These are phyloP conservation scores for Ctenochaetus hawaiiensis DNA, from an alignment of 2,797 vertebrate species.

Conservation along the genomic window DNA sequence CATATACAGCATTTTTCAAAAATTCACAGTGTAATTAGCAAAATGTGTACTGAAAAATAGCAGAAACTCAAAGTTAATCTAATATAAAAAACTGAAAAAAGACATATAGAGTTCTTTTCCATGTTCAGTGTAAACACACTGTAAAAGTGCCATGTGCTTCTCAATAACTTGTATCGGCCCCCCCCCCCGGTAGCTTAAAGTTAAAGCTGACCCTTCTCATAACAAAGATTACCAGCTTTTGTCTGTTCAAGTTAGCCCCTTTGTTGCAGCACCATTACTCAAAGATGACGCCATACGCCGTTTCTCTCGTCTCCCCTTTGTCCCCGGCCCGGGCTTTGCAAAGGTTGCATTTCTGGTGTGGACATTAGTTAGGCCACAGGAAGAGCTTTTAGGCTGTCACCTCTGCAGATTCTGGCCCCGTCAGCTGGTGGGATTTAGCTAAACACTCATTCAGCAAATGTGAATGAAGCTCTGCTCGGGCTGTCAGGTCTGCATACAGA, in stretches of 20 bases:
- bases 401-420: slow-evolving; percentile 73
- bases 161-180: slow-evolving; percentile 20
- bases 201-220: slow-evolving; percentile 57
- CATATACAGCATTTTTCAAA: not conserved
- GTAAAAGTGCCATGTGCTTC: slow-evolving; percentile 8
- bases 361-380: slow-evolving; percentile 79
- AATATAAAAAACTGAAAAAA: not conserved
- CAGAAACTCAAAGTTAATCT: slow-evolving; percentile 1
- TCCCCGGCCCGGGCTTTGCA: slow-evolving; percentile 72
- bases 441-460: slow-evolving; percentile 87
- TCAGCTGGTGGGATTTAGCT: slow-evolving; percentile 84
- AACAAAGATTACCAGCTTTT: slow-evolving; percentile 78
- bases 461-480: slow-evolving; percentile 72
- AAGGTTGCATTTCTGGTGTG: slow-evolving; percentile 82
- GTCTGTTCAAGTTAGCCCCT: slow-evolving; percentile 72
- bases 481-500: slow-evolving; percentile 45
- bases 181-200: slow-evolving; percentile 24
- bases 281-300: slow-evolving; percentile 78
- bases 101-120: not conserved
- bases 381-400: slow-evolving; percentile 76
- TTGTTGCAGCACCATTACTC: slow-evolving; percentile 76
- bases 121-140: slow-evolving; percentile 9
- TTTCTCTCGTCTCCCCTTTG: slow-evolving; percentile 68
- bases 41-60: not conserved
- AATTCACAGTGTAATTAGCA: not conserved